phyloP scores from a whole-genome alignment of 2,113 vertebrate species.

The Neogale vison region DNA sequence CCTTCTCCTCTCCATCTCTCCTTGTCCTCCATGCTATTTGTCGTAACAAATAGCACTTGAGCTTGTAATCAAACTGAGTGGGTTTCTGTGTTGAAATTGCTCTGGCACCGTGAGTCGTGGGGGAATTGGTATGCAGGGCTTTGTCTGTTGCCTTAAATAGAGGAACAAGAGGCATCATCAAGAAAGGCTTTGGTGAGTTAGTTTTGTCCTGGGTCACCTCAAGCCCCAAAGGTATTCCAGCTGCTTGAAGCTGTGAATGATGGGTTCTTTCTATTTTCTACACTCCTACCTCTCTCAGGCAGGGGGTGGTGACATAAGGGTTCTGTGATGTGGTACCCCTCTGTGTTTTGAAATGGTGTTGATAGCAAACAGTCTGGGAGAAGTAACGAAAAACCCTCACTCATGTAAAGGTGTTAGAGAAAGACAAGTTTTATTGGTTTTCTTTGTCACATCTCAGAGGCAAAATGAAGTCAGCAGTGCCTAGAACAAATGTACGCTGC shows the following conservation, averaged over 20 bases:
- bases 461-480: constrained; percentile 1
- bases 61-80: constrained; percentile 69
- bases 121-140: constrained; percentile 63
- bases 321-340: constrained; percentile 19
- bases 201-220: constrained; percentile 62
- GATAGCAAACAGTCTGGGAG: constrained; percentile 36
- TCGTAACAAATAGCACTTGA: not conserved
- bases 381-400: not conserved
- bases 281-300: not conserved
- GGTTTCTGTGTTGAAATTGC: constrained; percentile 72
- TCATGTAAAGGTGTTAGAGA: constrained; percentile 26
- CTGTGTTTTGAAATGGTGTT: constrained; percentile 61
- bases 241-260: constrained; percentile 58
- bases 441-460: not conserved
- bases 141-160: constrained; percentile 68
- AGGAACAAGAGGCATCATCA: constrained; percentile 45
- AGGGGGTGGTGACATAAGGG: not conserved
- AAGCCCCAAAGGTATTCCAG: constrained; percentile 9
- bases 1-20: too few relatives aligned
- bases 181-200: constrained; percentile 48
- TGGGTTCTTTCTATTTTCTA: not conserved
- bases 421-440: constrained; percentile 42
- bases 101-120: constrained; percentile 25
- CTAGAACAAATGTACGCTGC: not conserved
- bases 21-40: too few relatives aligned